Base-by-base conservation (phyloP, 2,113 vertebrate genomes). In the Acrocephalus kingi region DNA sequence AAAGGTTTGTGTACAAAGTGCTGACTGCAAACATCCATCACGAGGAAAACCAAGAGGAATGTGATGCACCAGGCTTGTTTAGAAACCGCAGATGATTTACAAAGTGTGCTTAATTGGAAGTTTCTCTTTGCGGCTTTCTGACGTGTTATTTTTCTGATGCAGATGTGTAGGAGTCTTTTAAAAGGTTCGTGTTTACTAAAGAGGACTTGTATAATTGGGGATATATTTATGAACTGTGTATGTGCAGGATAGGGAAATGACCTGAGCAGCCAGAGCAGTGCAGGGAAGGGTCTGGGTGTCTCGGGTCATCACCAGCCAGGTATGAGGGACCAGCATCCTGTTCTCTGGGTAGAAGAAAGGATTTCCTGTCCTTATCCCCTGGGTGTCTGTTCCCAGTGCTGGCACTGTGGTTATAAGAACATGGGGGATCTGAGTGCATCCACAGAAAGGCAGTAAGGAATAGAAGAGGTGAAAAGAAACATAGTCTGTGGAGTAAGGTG, bases 31-130 rank as follows among this genome's bases (percentile, higher is more conserved):
- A 35, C 28, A 77, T 54, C 58, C 67, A 62, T 86, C 74, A n/a
- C 2, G 13, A 91, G 67, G 58, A 55, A 91, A 76, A 22, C 13
- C 43, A 79, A 54, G 91, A 80, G 61, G 82, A 91, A 91, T 66
- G 81, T 37, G 55, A 41, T 7, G n/a, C 11, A 16, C 77, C 62
- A 76, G 89, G 54, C 89, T 87, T 87, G 95, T 93, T 95, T 87
- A 37, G 94, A 94, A 94, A 84, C 84, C 9, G 0, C 84, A 72
- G 84, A 93, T 95, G 87, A 96, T 94, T 93, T 96, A 94, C 91
- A 94, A 85, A 96, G 89, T 91, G 87, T 80, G 59, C 78, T 82
- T 93, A 95, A 95, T 84, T 90, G 80, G 87, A 91, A 87, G 74
- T 87, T 91, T 91, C 89, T 97, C 74, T 87, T 75, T 93, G 87